These are phyloP conservation scores for Argynnis bischoffii DNA, from an alignment of 2,888 invertebrate genomes.

Conservation along the genomic window DNA sequence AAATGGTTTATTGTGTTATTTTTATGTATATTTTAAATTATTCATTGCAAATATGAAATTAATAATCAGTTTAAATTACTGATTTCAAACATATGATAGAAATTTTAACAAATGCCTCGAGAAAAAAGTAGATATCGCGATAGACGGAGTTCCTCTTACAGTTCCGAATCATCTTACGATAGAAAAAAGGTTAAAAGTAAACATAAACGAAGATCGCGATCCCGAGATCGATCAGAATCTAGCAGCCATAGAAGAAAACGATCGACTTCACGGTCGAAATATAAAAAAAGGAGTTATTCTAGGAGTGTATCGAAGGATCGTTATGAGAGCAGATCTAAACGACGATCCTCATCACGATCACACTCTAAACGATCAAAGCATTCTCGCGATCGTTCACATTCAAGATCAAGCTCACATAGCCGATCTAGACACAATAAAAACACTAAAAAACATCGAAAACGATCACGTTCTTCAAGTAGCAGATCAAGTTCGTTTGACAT, in stretches of 20 bases:
- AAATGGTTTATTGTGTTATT: too few relatives aligned
- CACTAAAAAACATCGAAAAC: slow-evolving; percentile 57
- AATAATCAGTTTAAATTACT: neutral
- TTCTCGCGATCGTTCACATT: slow-evolving; percentile 58
- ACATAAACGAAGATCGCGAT: slow-evolving; percentile 66
- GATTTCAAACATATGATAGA: neutral
- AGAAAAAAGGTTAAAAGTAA: slow-evolving; percentile 69
- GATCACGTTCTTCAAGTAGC: slow-evolving; percentile 63
- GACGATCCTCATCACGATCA: slow-evolving; percentile 62
- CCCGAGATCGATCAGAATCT: slow-evolving; percentile 67
- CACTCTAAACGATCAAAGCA: slow-evolving; percentile 55
- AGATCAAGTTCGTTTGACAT: slow-evolving; percentile 70
- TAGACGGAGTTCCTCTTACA: slow-evolving; percentile 67
- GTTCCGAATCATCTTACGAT: slow-evolving; percentile 73
- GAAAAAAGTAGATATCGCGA: slow-evolving; percentile 73
- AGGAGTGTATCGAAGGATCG: slow-evolving; percentile 71
- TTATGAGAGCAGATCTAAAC: slow-evolving; percentile 65
- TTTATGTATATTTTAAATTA: too few relatives aligned
- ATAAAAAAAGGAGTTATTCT: slow-evolving; percentile 65
- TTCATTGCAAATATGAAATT: neutral
- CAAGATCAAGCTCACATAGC: slow-evolving; percentile 64
- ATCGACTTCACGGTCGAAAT: slow-evolving; percentile 62
- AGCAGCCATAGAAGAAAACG: slow-evolving; percentile 62
- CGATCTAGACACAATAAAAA: slow-evolving; percentile 59
- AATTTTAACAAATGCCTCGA: slow-evolving; percentile 62